These are phyloP conservation scores for Anser brachyrhynchus DNA, from an alignment of 2,113 vertebrate genomes.

Conservation along the genomic window DNA sequence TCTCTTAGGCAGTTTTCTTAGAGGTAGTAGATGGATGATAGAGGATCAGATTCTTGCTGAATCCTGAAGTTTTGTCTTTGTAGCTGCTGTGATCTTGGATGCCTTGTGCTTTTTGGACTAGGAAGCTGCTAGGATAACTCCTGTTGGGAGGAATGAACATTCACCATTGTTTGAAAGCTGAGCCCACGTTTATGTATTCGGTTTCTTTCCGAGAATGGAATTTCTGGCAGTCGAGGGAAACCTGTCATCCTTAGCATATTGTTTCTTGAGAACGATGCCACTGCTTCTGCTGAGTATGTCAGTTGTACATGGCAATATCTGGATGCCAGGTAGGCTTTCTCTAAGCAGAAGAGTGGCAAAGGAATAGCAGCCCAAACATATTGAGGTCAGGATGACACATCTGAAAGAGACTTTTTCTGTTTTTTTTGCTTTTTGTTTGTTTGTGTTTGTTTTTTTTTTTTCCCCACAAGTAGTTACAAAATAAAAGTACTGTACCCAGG, in stretches of 20 bases:
- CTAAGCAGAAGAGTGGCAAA: not conserved
- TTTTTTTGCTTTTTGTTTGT: not conserved
- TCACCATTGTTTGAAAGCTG: not conserved
- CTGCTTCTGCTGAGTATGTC: not conserved
- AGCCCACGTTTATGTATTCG: not conserved
- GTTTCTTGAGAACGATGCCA: not conserved
- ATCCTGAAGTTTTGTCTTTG: not conserved
- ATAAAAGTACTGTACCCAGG: not conserved
- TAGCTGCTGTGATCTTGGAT: not conserved
- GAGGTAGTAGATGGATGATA: not conserved
- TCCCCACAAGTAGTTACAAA: not conserved
- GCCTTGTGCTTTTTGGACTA: not conserved
- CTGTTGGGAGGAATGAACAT: not conserved
- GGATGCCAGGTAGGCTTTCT: not conserved
- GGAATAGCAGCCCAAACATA: rapidly evolving
- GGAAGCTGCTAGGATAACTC: not conserved
- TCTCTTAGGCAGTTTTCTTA: not conserved
- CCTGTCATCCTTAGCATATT: not conserved
- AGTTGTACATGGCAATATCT: not conserved
- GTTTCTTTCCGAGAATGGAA: not conserved
- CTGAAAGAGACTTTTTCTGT: not conserved
- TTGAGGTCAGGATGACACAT: not conserved
- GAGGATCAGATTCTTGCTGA: not conserved
- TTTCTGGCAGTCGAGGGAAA: not conserved
- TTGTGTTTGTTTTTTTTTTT: not conserved